These are phyloP conservation scores for Agrilus cyanescens DNA, from an alignment of 2,888 invertebrate species.

Conservation along the genomic window DNA sequence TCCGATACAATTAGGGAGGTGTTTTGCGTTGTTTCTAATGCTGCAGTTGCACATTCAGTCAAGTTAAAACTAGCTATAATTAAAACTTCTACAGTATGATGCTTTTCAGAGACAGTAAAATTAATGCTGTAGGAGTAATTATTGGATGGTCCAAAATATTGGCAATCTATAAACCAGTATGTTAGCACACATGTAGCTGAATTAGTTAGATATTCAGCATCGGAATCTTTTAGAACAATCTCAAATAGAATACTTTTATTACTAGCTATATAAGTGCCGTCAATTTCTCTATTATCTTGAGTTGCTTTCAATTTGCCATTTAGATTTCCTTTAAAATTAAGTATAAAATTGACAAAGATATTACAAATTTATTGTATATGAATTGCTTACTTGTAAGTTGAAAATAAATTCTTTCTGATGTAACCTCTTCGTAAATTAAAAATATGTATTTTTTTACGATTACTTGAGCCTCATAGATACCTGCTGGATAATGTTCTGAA, in stretches of 20 bases:
- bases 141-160: constrained; percentile 50
- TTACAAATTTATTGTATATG: constrained; percentile 3
- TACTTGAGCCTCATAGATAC: constrained; percentile 48
- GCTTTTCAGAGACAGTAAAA: constrained; percentile 47
- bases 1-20: constrained; percentile 16
- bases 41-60: constrained; percentile 28
- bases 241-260: constrained; percentile 44
- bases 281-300: constrained; percentile 48
- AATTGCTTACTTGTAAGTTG: constrained; percentile 37
- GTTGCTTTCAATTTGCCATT: constrained; percentile 54
- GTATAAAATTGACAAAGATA: neutral
- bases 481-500: constrained; percentile 39
- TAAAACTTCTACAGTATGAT: constrained; percentile 55
- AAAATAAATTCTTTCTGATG: constrained; percentile 33
- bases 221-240: constrained; percentile 47
- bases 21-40: constrained; percentile 27
- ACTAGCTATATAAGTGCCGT: constrained; percentile 52
- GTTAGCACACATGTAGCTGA: constrained; percentile 47
- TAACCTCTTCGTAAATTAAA: constrained; percentile 34
- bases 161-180: constrained; percentile 73
- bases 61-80: constrained; percentile 59
- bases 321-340: constrained; percentile 40
- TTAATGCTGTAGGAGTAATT: constrained; percentile 50
- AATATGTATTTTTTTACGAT: constrained; percentile 33
- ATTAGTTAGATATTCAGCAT: constrained; percentile 44